Conservation (phyloP, 2,113 vertebrate genomes). For the human (Homo sapiens) region DNA sequence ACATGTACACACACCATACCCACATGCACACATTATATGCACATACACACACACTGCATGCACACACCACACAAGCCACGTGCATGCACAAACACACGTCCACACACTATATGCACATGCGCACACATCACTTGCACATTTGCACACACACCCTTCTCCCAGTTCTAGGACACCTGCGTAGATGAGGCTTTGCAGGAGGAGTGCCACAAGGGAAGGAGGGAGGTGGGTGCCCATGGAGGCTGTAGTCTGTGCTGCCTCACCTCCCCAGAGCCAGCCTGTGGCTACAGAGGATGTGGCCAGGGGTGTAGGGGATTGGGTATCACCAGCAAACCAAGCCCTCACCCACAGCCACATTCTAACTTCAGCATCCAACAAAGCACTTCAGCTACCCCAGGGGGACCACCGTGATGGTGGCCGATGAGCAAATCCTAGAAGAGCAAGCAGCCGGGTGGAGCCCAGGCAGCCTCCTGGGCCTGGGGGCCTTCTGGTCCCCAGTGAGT, state of each 20-base stretch:
- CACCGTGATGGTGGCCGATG: background rate
- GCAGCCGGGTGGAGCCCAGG: background rate
- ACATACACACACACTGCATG: too few species aligned
- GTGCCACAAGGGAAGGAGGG: rapidly evolving
- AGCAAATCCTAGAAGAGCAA: background rate
- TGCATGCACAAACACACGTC: background rate
- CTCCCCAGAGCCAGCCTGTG: background rate
- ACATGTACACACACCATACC: too few species aligned
- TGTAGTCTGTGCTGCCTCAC: background rate
- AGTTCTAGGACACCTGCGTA: background rate
- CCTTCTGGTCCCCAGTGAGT: background rate
- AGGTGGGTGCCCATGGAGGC: too few species aligned
- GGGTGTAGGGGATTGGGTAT: background rate
- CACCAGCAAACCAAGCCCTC: background rate
- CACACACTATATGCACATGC: too few species aligned
- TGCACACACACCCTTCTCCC: too few species aligned
- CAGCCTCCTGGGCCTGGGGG: too few species aligned
- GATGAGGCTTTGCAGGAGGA: background rate
- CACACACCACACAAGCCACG: too few species aligned
- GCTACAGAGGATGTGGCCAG: background rate
- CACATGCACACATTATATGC: too few species aligned
- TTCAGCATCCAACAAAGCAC: background rate
- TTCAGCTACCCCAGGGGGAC: background rate
- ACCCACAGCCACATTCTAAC: background rate
- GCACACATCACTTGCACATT: too few species aligned